Percentiles rank a stretch among this genome's conserved stretches.
Conservation (phyloP, 2,113 vertebrate genomes). For the Leuciscus idus region DNA sequence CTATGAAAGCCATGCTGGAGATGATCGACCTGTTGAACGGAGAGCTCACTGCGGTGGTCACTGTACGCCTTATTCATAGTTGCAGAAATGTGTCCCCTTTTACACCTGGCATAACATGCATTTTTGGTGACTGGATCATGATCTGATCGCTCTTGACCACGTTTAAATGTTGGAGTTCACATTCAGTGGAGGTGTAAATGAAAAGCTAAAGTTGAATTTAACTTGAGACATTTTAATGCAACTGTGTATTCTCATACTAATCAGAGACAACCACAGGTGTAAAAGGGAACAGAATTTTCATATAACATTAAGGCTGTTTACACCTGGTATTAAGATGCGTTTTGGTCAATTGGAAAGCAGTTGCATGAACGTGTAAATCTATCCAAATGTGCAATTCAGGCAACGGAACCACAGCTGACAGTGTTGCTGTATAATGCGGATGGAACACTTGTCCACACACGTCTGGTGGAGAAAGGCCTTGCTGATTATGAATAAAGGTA, state of each 20-base stretch:
- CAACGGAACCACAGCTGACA: slow-evolving; percentile 74
- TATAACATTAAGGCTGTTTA: neutral
- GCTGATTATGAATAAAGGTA: slow-evolving; percentile 75
- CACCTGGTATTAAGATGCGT: too few relatives aligned
- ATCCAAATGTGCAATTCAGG: slow-evolving; percentile 67
- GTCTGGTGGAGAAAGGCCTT: slow-evolving; percentile 83
- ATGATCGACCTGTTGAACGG: slow-evolving; percentile 83
- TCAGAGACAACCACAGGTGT: neutral
- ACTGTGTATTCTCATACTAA: neutral
- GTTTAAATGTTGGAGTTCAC: neutral
- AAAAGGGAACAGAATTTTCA: neutral
- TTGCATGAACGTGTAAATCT: too few relatives aligned
- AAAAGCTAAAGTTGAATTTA: neutral
- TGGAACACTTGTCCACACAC: slow-evolving; percentile 76
- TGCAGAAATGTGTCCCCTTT: neutral
- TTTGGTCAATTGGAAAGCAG: too few relatives aligned
- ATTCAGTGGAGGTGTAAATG: neutral
- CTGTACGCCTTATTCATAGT: slow-evolving; percentile 68
- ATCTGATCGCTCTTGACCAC: neutral
- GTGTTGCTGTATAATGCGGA: slow-evolving; percentile 80
- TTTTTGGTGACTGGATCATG: neutral
- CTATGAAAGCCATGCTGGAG: slow-evolving; percentile 78
- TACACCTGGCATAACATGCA: neutral
- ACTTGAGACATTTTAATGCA: neutral
- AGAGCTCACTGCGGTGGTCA: slow-evolving; percentile 76